Conservation (phyloP, 2,888 invertebrate species). For the Tetragonisca angustula region DNA sequence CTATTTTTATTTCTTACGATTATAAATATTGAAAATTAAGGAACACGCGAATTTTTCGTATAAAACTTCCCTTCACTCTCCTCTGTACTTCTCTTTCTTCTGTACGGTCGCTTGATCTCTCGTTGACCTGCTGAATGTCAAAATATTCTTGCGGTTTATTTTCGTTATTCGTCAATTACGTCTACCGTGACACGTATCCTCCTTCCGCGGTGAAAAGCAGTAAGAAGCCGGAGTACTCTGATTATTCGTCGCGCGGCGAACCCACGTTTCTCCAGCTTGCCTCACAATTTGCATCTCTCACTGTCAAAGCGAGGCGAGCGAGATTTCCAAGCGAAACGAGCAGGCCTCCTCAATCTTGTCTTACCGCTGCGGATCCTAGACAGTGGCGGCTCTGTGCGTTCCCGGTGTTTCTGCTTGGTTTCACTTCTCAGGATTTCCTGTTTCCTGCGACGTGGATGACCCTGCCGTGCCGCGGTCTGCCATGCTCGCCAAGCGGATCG, state of each 20-base stretch:
- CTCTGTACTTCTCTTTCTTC: no score
- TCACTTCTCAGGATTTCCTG: conserved; percentile 80
- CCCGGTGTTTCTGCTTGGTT: conserved; percentile 77
- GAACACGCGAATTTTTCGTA: no score
- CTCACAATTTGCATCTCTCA: conserved; percentile 31
- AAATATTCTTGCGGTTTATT: background rate
- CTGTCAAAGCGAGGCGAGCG: conserved; percentile 25
- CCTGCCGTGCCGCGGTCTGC: conserved; percentile 51
- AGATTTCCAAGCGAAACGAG: conserved; percentile 34
- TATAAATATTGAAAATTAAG: no score
- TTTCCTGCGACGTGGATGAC: conserved; percentile 77
- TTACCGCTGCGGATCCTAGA: conserved; percentile 67
- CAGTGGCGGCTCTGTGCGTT: conserved; percentile 74
- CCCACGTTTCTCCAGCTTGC: conserved; percentile 16
- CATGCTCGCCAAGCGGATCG: conserved; percentile 54
- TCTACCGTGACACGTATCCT: background rate
- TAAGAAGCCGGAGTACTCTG: background rate
- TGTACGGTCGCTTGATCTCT: no score
- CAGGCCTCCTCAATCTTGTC: conserved; percentile 57
- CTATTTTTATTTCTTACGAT: no score
- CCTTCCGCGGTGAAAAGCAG: background rate
- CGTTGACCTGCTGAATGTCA: no score
- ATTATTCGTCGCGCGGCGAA: conserved; percentile 4
- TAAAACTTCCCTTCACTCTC: no score
- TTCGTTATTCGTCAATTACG: background rate